Conservation (phyloP, 35 echinoderm and acorn worm genomes). For the Ophioderma brevispina region DNA sequence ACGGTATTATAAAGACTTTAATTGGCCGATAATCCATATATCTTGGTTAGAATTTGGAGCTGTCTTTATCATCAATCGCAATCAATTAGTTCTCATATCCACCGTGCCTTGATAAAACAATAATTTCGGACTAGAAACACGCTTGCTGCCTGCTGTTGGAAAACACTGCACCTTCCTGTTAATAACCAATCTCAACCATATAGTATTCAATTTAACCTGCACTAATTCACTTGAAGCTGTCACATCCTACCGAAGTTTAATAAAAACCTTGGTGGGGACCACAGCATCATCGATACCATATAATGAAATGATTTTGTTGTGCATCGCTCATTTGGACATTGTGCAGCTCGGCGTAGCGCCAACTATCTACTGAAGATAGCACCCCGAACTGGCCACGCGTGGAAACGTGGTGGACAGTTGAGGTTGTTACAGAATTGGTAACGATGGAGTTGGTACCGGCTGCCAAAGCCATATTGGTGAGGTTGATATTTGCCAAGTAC, state of each 20-base stretch:
- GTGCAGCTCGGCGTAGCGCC: background rate
- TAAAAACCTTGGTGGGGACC: no score
- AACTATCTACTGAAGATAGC: background rate
- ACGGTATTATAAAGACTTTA: background rate
- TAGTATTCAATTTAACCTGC: background rate
- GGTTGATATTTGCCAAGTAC: conserved; percentile 11
- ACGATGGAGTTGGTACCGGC: conserved; percentile 12
- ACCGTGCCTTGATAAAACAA: conserved; percentile 1
- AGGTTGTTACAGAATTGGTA: background rate
- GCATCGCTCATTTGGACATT: background rate
- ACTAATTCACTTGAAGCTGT: background rate
- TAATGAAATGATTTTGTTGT: background rate
- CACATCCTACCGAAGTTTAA: background rate
- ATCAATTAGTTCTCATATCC: background rate
- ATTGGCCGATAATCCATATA: no score
- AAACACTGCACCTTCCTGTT: background rate
- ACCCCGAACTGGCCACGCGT: background rate
- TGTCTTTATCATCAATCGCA: background rate
- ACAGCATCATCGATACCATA: background rate
- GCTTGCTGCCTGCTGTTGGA: background rate
- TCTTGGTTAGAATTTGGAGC: background rate
- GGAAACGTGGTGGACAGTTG: background rate
- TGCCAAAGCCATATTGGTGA: conserved; percentile 26
- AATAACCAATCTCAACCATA: background rate
- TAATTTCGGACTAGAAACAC: background rate